Conservation (phyloP, 2,113 vertebrate species). For the Gracilinanus agilis region DNA sequence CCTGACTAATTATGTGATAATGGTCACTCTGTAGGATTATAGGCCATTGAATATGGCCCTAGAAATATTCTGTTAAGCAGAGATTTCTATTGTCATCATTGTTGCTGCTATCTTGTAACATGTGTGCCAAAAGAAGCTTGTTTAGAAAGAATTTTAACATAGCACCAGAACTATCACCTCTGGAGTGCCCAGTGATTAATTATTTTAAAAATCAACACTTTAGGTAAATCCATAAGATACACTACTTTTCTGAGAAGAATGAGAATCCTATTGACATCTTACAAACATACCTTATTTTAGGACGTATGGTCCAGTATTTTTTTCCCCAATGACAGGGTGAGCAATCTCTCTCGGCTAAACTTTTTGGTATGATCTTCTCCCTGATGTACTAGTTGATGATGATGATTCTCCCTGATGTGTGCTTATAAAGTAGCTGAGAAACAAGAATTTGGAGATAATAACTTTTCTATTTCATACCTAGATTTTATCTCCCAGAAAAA, state of each 20-base stretch:
- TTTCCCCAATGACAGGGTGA: neutral
- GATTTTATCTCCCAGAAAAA: constrained; percentile 19
- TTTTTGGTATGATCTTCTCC: neutral
- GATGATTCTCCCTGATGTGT: no score
- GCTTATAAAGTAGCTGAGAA: neutral
- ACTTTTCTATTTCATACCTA: constrained; percentile 19
- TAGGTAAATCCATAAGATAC: constrained; percentile 29
- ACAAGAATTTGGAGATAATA: neutral
- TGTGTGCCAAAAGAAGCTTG: neutral
- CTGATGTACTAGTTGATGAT: no score
- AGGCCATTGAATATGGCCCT: constrained; percentile 8
- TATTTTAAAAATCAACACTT: constrained; percentile 24
- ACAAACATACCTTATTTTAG: neutral
- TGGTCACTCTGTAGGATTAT: neutral
- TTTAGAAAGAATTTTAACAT: constrained; percentile 12
- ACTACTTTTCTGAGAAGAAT: constrained; percentile 26
- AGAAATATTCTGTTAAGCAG: neutral
- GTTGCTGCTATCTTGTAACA: neutral
- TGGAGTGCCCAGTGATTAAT: constrained; percentile 19
- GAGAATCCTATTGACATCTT: neutral
- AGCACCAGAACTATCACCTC: neutral
- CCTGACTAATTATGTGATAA: neutral
- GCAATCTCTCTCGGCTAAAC: neutral
- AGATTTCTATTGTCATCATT: neutral
- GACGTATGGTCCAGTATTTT: neutral